A percentile compares a stretch with the other conserved stretches of the same genome.
phyloP scores from a whole-genome alignment of 2,797 vertebrate genomes.

The Sphenodon punctatus region DNA sequence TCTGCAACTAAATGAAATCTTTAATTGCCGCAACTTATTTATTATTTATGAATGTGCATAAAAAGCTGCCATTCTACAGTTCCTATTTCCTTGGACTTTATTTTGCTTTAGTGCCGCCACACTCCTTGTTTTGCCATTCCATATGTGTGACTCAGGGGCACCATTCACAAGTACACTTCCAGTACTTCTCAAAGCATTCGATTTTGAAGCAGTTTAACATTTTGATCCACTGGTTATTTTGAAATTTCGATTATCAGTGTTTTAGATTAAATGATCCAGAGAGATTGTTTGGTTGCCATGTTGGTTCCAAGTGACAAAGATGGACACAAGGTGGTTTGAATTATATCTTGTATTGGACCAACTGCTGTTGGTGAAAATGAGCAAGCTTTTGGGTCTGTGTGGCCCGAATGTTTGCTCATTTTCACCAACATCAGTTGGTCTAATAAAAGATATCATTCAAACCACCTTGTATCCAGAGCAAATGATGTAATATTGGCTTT shows the following conservation, averaged over 20 bases:
- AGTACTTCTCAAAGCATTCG: slow-evolving; percentile 14
- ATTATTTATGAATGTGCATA: background rate
- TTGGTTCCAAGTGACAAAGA: too few relatives aligned
- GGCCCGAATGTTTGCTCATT: too few relatives aligned
- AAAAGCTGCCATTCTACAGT: background rate
- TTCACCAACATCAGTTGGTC: too few relatives aligned
- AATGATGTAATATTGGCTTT: slow-evolving; percentile 70
- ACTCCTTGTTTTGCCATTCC: slow-evolving; percentile 23
- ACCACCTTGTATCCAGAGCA: slow-evolving; percentile 70
- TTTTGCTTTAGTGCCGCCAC: slow-evolving; percentile 23
- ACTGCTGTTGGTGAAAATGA: too few relatives aligned
- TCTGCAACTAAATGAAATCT: background rate
- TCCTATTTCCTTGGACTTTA: slow-evolving; percentile 7
- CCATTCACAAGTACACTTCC: slow-evolving; percentile 41
- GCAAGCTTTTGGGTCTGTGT: too few relatives aligned
- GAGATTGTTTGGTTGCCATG: too few relatives aligned
- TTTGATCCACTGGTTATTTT: slow-evolving; percentile 41
- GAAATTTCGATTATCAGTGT: too few relatives aligned
- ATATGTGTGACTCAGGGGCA: slow-evolving; percentile 5
- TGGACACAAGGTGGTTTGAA: too few relatives aligned
- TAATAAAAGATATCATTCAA: too few relatives aligned
- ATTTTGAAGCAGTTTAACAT: slow-evolving; percentile 51
- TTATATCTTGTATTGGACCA: too few relatives aligned
- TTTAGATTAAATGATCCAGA: too few relatives aligned
- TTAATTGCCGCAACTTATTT: background rate